Percentiles rank a stretch among this genome's conserved stretches.
Conservation (phyloP, 2,888 invertebrate species). For the Charanyca ferruginea region DNA sequence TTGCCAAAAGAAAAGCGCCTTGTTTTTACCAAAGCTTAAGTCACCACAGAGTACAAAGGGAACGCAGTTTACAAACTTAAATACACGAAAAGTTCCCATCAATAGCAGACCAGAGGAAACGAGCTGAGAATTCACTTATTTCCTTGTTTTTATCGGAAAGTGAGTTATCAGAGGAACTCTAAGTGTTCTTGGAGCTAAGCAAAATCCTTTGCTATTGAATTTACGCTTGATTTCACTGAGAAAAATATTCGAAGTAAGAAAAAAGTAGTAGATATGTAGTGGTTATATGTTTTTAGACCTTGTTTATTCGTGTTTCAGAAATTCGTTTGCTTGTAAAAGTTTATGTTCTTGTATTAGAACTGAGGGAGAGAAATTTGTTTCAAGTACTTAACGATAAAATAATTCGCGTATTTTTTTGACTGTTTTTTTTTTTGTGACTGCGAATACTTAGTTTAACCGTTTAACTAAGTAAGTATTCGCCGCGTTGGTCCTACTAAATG, state of each 20-base stretch:
- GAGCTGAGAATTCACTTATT: constrained; percentile 36
- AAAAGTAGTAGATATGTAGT: not conserved
- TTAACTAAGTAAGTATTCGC: no score
- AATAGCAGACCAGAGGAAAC: constrained; percentile 33
- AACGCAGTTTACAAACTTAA: constrained; percentile 44
- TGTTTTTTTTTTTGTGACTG: no score
- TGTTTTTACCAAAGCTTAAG: constrained; percentile 32
- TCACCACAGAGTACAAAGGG: constrained; percentile 31
- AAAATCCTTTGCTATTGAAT: constrained; percentile 50
- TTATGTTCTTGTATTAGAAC: not conserved
- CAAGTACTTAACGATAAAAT: no score
- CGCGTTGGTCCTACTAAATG: no score
- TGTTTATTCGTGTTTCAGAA: not conserved
- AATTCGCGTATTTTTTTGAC: no score
- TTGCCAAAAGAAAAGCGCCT: constrained; percentile 16
- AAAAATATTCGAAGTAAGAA: constrained; percentile 6
- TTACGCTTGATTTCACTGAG: constrained; percentile 45
- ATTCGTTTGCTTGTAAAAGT: not conserved
- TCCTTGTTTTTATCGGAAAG: constrained; percentile 50
- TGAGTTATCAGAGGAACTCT: constrained; percentile 49
- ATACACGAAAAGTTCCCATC: constrained; percentile 50
- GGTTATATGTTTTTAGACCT: not conserved
- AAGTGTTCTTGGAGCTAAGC: constrained; percentile 36
- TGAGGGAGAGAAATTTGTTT: no score
- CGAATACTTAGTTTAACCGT: no score